Base-by-base conservation (phyloP, 2,797 vertebrate species). In the Falco novaeseelandiae region DNA sequence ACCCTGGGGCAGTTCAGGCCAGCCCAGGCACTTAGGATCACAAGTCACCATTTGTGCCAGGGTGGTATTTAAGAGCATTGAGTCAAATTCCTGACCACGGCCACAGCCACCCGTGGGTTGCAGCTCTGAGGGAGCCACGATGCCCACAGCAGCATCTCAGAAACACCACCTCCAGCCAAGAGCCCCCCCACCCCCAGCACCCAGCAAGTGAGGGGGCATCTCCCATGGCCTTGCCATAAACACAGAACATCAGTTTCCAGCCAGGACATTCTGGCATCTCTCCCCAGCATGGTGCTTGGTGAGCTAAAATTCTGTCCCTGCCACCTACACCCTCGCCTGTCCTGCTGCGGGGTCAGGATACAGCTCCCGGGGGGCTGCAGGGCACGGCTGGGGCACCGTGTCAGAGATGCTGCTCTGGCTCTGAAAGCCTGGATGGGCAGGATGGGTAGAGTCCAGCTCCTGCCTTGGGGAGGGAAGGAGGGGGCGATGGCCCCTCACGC, bases 361-460 rank as follows among this genome's bases (percentile, higher is more conserved):
- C 1, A 4, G 46, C 54, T 5, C 15, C 10, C 4, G 25, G 3
- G 6, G 9, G 8, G 18, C 32, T 38, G 63, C 29, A 34, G 65
- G 36, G 20, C 29, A 78, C 0, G 0, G 30, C 27, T 23, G 38
- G 74, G 46, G 12, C 29, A 58, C 0, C 0, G 20, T 1, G 0
- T 2, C 2, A 30, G 49, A 57, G 29, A 14, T 15, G 30, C n/a
- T 4, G 10, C 25, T 4, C 57, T 27, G 15, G 30, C 49, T 55
- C 30, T 10, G 22, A 36, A 59, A 61, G 46, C 36, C 36, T 10
- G 13, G 58, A 36, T 0, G 5, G 78, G 67, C 70, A 76, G 71
- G 36, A 84, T 2, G 4, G 49, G 48, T 20, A 87, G 63, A 69
- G 73, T 49, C 10, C 25, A 42, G 11, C 15, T 59, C 34, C 54